Evolutionary conservation across 2,797 vertebrate species (phyloP).

Genomic region (Phoxinus dragarum): DNA sequence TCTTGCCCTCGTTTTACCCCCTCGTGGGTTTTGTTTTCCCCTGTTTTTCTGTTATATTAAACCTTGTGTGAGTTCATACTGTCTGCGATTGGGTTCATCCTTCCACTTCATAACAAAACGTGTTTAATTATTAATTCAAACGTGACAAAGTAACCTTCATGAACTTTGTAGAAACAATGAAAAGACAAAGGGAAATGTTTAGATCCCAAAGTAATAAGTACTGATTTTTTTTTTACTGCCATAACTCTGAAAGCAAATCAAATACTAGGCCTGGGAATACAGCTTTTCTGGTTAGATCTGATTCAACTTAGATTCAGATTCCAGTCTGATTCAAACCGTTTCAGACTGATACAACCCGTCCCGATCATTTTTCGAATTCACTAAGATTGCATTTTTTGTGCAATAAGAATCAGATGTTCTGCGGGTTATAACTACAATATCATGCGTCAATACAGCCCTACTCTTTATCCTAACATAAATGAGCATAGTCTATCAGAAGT

Average conservation of each 20-base stretch:
- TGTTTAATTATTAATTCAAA: no score
- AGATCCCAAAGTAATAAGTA: not conserved
- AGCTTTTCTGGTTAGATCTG: not conserved
- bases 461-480: constrained; percentile 18
- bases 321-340: no score
- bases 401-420: not conserved
- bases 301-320: not conserved
- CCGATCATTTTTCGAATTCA: no score
- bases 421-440: not conserved
- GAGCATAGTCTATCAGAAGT: constrained; percentile 9
- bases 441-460: not conserved
- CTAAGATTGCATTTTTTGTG: not conserved
- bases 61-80: no score
- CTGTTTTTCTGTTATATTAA: no score
- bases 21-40: no score
- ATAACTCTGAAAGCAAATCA: not conserved
- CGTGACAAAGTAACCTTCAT: not conserved
- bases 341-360: no score
- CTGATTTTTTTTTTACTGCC: not conserved
- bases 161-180: not conserved
- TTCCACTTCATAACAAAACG: no score
- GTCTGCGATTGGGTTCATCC: no score
- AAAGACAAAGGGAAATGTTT: not conserved
- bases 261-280: not conserved
- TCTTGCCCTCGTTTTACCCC: no score